Evolutionary conservation across 2,113 vertebrate species (phyloP), one percentile per base, ranked within the genome.

Genomic region (Syrmaticus mikado): DNA sequence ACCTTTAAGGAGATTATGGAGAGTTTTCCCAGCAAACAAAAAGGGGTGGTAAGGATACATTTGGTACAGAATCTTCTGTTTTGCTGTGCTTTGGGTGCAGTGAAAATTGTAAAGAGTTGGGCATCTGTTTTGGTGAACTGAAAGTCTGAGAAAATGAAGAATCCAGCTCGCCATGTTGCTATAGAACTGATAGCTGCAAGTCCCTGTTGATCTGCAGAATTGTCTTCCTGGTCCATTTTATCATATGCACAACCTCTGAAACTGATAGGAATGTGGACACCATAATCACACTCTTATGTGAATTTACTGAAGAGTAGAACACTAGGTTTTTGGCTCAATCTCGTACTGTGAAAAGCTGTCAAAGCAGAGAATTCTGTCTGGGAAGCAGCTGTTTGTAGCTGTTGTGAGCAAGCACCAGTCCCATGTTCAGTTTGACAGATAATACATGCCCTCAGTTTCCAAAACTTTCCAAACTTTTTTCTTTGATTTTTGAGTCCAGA

Each of bases 311-410:
- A 86, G 43, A 90, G 73, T 52, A 57, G 52, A 93, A 72, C 46
- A 17, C 32, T 64, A 73, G 45, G 65, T 5, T 90, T 95, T 90
- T 94, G 92, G 85, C 88, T 93, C 43, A 88, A 24, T 43, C 60
- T 86, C 52, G 19, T 65, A 32, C 32, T 83, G 64, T 50, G 34
- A 85, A 89, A 91, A 85, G 20, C 55, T 85, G 64, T 77, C 34
- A 83, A 74, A 83, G 34, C 55, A 46, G 34, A 74, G 24, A 53
- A 60, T 46, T 73, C 46, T 91, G 32, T 78, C 75, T 77, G 77
- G 85, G 79, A 94, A 93, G 76, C 91, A 92, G 89, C 61, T 93
- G 78, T 82, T 75, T 66, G 25, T 87, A 85, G 60, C 85, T 92
- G 76, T 52, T 77, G 36, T 58, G 36, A 65, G 48, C 27, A 45